Conservation (phyloP, 2,888 invertebrate genomes). For the Trimorus sp. region DNA sequence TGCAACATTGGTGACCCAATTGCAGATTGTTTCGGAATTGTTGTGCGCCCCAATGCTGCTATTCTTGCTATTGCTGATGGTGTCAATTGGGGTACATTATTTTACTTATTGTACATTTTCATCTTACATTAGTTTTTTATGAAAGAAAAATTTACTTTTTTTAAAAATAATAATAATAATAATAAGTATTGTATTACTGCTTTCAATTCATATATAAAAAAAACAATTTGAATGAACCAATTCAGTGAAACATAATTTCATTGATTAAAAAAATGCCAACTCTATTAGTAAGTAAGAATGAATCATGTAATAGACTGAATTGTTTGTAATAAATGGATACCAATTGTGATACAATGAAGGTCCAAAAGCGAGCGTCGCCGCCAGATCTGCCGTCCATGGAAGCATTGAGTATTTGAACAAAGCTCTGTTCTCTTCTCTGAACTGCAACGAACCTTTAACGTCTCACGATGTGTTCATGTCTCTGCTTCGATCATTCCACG, state of each 20-base stretch:
- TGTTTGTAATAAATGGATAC: too few relatives aligned
- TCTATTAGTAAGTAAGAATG: too few relatives aligned
- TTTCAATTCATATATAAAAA: too few relatives aligned
- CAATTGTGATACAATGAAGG: constrained; percentile 77
- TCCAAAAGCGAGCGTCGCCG: constrained; percentile 91
- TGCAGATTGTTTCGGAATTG: constrained; percentile 93
- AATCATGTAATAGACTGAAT: too few relatives aligned
- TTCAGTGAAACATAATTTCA: too few relatives aligned
- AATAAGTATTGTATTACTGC: too few relatives aligned
- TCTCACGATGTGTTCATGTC: constrained; percentile 90
- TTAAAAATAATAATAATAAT: too few relatives aligned
- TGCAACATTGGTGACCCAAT: constrained; percentile 90
- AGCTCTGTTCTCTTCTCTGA: constrained; percentile 84
- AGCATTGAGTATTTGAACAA: constrained; percentile 91
- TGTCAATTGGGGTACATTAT: constrained; percentile 90
- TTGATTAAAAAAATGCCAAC: too few relatives aligned
- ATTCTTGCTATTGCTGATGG: constrained; percentile 93
- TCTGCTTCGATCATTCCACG: constrained; percentile 90
- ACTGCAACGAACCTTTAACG: constrained; percentile 79
- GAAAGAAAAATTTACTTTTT: too few relatives aligned
- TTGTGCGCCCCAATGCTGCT: constrained; percentile 87
- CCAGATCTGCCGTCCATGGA: constrained; percentile 93
- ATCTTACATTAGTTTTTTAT: not conserved
- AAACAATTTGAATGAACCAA: too few relatives aligned
- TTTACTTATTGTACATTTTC: too few relatives aligned